Percentiles rank a stretch among this genome's conserved stretches.
Evolutionary conservation across 2,797 vertebrate genomes (phyloP).

Genomic region (Xyrichtys novacula): DNA sequence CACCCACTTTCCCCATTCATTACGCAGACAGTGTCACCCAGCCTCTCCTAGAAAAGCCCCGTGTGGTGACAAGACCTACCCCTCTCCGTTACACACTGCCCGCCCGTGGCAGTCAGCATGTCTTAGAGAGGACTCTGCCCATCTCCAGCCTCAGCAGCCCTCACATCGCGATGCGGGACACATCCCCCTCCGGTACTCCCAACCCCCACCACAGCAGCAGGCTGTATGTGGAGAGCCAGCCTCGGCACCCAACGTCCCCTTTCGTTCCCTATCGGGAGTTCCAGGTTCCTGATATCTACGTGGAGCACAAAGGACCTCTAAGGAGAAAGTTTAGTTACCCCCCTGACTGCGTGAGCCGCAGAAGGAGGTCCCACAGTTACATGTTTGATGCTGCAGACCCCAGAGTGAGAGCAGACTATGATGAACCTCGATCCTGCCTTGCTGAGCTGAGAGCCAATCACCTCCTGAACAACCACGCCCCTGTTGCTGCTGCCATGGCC

Average conservation of each 20-base stretch:
- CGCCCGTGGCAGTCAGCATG: conserved; percentile 74
- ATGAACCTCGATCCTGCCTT: conserved; percentile 81
- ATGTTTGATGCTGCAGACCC: conserved; percentile 75
- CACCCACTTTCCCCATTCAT: conserved; percentile 77
- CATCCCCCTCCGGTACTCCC: conserved; percentile 46
- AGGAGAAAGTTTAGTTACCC: conserved; percentile 82
- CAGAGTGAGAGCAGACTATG: conserved; percentile 73
- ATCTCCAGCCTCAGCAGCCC: conserved; percentile 87
- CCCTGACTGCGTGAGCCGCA: conserved; percentile 76
- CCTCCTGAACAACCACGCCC: conserved; percentile 81
- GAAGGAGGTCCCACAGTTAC: conserved; percentile 80
- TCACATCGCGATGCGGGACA: conserved; percentile 84
- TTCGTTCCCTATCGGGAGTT: conserved; percentile 81
- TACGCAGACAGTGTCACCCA: conserved; percentile 72
- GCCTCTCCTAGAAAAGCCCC: conserved; percentile 79
- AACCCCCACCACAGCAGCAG: conserved; percentile 74
- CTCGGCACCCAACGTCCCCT: conserved; percentile 77
- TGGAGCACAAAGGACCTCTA: conserved; percentile 77
- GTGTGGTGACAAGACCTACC: conserved; percentile 68
- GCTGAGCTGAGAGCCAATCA: conserved; percentile 83
- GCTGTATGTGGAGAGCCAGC: conserved; percentile 82
- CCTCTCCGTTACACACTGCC: conserved; percentile 83
- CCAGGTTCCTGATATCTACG: conserved; percentile 85
- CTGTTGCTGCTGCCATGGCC: conserved; percentile 62
- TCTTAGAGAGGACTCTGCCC: conserved; percentile 82